Conservation (phyloP, 1,140 invertebrate species). For the Onthophagus taurus region DNA sequence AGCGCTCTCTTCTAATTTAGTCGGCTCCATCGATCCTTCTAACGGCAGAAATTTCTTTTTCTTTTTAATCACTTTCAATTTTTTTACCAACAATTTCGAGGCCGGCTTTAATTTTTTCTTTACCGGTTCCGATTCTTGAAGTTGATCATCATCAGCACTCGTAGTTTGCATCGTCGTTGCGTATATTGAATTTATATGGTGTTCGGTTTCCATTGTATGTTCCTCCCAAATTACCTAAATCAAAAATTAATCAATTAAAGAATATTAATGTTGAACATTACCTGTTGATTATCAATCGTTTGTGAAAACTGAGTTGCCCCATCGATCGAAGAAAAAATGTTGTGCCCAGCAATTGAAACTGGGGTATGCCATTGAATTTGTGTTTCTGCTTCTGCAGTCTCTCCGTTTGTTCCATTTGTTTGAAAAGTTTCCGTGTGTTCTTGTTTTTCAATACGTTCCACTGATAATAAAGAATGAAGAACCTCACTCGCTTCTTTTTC, state of each 20-base stretch:
- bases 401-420: constrained; percentile 34
- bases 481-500: constrained; percentile 59
- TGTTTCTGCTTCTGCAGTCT: constrained; percentile 40
- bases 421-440: constrained; percentile 33
- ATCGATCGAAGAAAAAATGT: constrained; percentile 34
- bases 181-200: constrained; percentile 29
- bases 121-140: constrained; percentile 16
- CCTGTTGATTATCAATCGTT: constrained; percentile 30
- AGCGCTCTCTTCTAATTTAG: constrained; percentile 47
- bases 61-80: constrained; percentile 34
- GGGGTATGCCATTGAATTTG: constrained; percentile 50
- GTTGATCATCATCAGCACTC: constrained; percentile 19
- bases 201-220: constrained; percentile 47
- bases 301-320: constrained; percentile 30
- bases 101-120: constrained; percentile 23
- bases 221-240: constrained; percentile 51
- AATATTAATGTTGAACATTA: constrained; percentile 20
- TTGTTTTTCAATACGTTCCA: constrained; percentile 49
- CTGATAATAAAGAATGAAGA: constrained; percentile 50
- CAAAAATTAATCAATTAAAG: not conserved
- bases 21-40: constrained; percentile 37
- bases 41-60: constrained; percentile 41
- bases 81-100: constrained; percentile 27
- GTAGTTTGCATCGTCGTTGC: constrained; percentile 16
- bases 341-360: constrained; percentile 38